Percentiles rank a stretch among this genome's conserved stretches.
These are phyloP conservation scores for Emys orbicularis DNA, from an alignment of 2,797 vertebrate species.

Conservation along the genomic window DNA sequence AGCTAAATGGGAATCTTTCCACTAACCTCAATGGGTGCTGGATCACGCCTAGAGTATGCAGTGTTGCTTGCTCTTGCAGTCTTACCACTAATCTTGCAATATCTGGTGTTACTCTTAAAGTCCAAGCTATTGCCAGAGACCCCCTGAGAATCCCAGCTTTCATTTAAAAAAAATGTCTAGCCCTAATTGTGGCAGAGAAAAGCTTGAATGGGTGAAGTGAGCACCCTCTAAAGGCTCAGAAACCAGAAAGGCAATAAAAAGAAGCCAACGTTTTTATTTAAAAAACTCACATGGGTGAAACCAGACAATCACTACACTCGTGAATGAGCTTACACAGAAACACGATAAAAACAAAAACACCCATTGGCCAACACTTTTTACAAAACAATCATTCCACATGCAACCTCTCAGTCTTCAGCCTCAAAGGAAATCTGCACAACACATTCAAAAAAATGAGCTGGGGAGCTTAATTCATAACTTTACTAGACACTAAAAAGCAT, in stretches of 20 bases:
- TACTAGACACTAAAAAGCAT: not conserved
- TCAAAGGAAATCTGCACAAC: not conserved
- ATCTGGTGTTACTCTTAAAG: not conserved
- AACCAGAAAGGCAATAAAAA: not conserved
- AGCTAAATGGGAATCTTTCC: not conserved
- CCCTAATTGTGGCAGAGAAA: not conserved
- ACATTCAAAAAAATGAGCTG: not conserved
- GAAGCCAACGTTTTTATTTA: not conserved
- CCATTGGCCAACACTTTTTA: not conserved
- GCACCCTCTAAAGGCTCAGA: not conserved
- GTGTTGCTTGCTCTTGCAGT: not conserved
- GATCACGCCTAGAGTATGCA: not conserved
- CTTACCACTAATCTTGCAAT: not conserved
- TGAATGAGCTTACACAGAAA: not conserved
- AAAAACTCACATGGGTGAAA: not conserved
- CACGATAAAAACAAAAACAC: not conserved
- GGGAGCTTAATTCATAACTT: not conserved
- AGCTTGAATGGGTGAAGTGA: not conserved
- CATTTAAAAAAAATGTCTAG: not conserved
- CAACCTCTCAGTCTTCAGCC: not conserved
- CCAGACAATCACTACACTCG: not conserved
- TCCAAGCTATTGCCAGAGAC: not conserved
- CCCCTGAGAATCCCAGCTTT: rapidly evolving
- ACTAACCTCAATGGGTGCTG: not conserved
- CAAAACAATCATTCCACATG: not conserved